Percentiles rank a stretch among this genome's conserved stretches.
Conservation (phyloP, 2,888 invertebrate species). For the Lasioglossum figueresi region DNA sequence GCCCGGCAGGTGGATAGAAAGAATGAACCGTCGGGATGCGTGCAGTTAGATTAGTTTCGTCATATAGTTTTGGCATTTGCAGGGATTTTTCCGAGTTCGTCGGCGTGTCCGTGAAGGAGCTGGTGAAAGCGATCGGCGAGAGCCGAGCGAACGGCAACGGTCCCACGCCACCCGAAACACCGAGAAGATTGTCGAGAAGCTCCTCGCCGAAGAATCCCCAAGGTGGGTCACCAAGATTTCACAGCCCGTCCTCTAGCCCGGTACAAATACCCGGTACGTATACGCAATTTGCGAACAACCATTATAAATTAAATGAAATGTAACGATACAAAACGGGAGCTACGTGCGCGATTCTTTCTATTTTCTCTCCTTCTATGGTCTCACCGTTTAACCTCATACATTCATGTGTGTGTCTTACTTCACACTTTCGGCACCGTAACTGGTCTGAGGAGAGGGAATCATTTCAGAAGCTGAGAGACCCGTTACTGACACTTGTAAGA, state of each 20-base stretch:
- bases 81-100: constrained; percentile 86
- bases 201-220: constrained; percentile 85
- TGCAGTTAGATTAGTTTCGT: constrained; percentile 46
- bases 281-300: constrained; percentile 11
- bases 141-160: constrained; percentile 92
- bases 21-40: background rate
- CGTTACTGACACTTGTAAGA: constrained; percentile 62
- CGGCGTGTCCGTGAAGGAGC: constrained; percentile 89
- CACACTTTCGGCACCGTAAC: constrained; percentile 64
- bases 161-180: constrained; percentile 89
- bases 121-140: constrained; percentile 90
- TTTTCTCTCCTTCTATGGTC: constrained; percentile 26
- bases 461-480: constrained; percentile 67
- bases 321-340: constrained; percentile 2
- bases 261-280: constrained; percentile 86
- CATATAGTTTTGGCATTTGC: constrained; percentile 46
- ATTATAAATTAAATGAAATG: background rate
- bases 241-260: constrained; percentile 87
- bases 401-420: constrained; percentile 61
- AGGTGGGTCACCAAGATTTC: constrained; percentile 84
- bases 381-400: constrained; percentile 52
- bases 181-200: constrained; percentile 85
- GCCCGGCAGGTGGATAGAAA: constrained; percentile 77
- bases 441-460: constrained; percentile 62
- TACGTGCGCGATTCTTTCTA: constrained; percentile 35